Conservation (phyloP, 2,888 invertebrate genomes). For the Xiphydria camelus region DNA sequence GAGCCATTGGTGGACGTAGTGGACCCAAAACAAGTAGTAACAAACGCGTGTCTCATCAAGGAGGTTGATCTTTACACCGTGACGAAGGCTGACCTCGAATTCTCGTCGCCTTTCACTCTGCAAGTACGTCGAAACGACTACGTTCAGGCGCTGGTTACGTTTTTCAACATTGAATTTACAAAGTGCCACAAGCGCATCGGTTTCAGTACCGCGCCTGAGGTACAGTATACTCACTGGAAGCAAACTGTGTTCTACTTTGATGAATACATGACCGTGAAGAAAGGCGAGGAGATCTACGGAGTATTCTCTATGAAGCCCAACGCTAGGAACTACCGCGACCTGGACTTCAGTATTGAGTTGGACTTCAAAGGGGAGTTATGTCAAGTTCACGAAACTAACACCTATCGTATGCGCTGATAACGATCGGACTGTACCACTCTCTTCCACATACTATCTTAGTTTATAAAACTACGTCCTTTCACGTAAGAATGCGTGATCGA, state of each 20-base stretch:
- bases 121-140: slow-evolving; percentile 91
- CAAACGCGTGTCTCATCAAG: slow-evolving; percentile 91
- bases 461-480: slow-evolving; percentile 1
- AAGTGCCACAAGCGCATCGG: slow-evolving; percentile 98
- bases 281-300: slow-evolving; percentile 91
- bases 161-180: slow-evolving; percentile 99
- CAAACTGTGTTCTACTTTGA: slow-evolving; percentile 98
- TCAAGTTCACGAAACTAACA: slow-evolving; percentile 81
- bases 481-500: not conserved
- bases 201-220: slow-evolving; percentile 97
- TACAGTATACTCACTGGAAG: slow-evolving; percentile 99
- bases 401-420: slow-evolving; percentile 86
- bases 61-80: slow-evolving; percentile 99
- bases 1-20: slow-evolving; percentile 99
- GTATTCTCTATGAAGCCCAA: slow-evolving; percentile 94
- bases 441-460: slow-evolving; percentile 10
- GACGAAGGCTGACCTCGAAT: slow-evolving; percentile 91
- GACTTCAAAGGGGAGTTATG: slow-evolving; percentile 91
- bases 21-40: slow-evolving; percentile 97
- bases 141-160: slow-evolving; percentile 96
- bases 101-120: slow-evolving; percentile 83
- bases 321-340: slow-evolving; percentile 92
- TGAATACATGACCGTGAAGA: slow-evolving; percentile 96
- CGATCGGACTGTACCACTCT: not conserved
- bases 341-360: slow-evolving; percentile 92